phyloP scores from a whole-genome alignment of 1,140 invertebrate genomes.

The Lepidurus couesii region DNA sequence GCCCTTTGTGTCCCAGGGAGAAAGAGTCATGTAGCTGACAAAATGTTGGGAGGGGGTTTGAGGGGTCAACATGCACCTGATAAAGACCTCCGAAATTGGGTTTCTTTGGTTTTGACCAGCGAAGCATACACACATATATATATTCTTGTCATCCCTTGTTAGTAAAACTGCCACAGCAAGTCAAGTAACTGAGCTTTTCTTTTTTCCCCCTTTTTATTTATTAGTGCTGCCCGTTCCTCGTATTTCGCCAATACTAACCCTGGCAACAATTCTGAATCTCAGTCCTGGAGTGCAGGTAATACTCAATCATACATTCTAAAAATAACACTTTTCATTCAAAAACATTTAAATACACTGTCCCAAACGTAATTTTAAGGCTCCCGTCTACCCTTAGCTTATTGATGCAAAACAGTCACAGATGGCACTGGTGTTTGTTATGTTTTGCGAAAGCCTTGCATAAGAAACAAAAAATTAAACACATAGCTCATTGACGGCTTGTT shows the following conservation, averaged over 20 bases:
- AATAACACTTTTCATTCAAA: too few species aligned
- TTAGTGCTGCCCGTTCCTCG: neutral
- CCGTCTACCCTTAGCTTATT: too few species aligned
- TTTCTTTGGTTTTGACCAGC: constrained; percentile 2
- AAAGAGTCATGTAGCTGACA: neutral
- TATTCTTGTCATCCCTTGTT: neutral
- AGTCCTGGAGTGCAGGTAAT: constrained; percentile 4
- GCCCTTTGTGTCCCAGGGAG: neutral
- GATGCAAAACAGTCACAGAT: too few species aligned
- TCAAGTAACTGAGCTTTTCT: too few species aligned
- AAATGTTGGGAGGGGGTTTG: neutral
- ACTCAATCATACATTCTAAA: neutral
- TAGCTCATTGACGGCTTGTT: too few species aligned
- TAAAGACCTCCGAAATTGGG: neutral
- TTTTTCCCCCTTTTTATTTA: neutral
- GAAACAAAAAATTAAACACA: too few species aligned
- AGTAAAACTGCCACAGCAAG: neutral
- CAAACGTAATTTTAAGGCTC: too few species aligned
- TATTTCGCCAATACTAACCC: neutral
- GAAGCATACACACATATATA: neutral
- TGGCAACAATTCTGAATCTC: constrained; percentile 9
- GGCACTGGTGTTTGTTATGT: too few species aligned
- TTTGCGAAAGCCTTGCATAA: too few species aligned
- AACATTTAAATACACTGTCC: too few species aligned
- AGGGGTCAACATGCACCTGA: neutral